These are phyloP conservation scores for Helicoverpa assulta DNA, from an alignment of 2,888 invertebrate genomes.

Conservation along the genomic window DNA sequence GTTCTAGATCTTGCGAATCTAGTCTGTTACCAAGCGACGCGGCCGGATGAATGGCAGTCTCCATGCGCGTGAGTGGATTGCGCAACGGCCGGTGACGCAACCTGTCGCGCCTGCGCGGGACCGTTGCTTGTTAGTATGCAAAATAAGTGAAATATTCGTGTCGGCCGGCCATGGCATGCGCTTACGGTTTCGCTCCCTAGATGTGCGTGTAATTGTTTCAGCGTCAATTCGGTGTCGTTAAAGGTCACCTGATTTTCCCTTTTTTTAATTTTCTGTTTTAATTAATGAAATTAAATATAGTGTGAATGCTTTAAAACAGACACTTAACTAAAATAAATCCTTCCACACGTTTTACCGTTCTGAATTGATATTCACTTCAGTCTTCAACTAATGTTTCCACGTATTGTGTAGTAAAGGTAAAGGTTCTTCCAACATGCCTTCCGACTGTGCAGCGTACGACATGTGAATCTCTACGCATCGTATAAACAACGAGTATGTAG, in stretches of 20 bases:
- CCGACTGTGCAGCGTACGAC: slow-evolving; percentile 11
- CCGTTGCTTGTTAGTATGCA: slow-evolving; percentile 87
- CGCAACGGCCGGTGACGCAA: slow-evolving; percentile 84
- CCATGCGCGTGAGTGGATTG: slow-evolving; percentile 84
- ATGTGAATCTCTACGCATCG: slow-evolving; percentile 9
- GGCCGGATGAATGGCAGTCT: slow-evolving; percentile 84
- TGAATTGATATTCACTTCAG: slow-evolving; percentile 16
- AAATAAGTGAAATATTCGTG: slow-evolving; percentile 84
- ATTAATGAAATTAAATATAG: no score
- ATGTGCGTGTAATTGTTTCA: slow-evolving; percentile 64
- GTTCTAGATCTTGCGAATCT: slow-evolving; percentile 65
- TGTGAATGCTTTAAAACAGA: slow-evolving; percentile 11
- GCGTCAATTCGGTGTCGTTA: slow-evolving; percentile 59
- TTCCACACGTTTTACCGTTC: slow-evolving; percentile 25
- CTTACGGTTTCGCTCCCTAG: slow-evolving; percentile 75
- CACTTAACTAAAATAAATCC: slow-evolving; percentile 17
- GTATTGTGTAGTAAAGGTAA: slow-evolving; percentile 11
- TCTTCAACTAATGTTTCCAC: background rate
- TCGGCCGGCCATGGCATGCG: slow-evolving; percentile 73
- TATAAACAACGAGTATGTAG: slow-evolving; percentile 10
- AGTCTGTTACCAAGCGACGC: slow-evolving; percentile 80
- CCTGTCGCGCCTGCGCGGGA: slow-evolving; percentile 74
- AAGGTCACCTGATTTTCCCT: slow-evolving; percentile 50
- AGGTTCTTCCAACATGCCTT: slow-evolving; percentile 15
- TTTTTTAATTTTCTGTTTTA: slow-evolving; percentile 1